Percentiles rank a stretch among this genome's conserved stretches.
phyloP scores from a whole-genome alignment of 2,888 invertebrate species.

The Tupiocoris notatus region DNA sequence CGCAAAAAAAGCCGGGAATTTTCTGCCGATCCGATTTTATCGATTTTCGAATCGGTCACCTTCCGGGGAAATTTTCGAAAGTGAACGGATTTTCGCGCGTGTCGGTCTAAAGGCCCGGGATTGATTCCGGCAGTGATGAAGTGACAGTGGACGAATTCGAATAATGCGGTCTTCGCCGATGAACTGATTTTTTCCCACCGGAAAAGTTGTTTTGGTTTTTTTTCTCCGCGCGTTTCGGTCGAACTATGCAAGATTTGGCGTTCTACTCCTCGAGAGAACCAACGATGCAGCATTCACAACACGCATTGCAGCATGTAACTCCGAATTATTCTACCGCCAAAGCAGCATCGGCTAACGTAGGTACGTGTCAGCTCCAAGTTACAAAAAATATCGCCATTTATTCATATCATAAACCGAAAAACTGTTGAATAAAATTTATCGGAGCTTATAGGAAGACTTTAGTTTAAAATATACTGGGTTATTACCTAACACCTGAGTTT shows the following conservation, averaged over 20 bases:
- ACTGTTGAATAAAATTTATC: too few relatives aligned
- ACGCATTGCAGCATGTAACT: constrained; percentile 26
- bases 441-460: too few relatives aligned
- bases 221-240: background rate
- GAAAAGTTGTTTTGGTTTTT: background rate
- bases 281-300: constrained; percentile 34
- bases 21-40: too few relatives aligned
- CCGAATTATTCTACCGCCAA: constrained; percentile 20
- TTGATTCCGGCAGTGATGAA: constrained; percentile 20
- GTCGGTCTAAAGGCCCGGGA: too few relatives aligned
- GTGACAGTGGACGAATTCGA: constrained; percentile 18
- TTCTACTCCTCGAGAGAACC: constrained; percentile 33
- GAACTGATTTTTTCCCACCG: background rate
- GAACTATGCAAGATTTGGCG: constrained; percentile 37
- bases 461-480: too few relatives aligned
- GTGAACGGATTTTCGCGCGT: background rate
- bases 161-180: background rate
- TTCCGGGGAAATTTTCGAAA: background rate
- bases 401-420: background rate
- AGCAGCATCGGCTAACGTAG: constrained; percentile 34
- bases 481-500: too few relatives aligned
- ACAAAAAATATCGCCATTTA: background rate
- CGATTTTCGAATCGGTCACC: background rate
- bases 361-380: constrained; percentile 5
- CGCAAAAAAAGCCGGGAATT: too few relatives aligned